Evolutionary conservation across 2,888 invertebrate genomes (phyloP), one percentile per base, ranked within the genome.

Genomic region (Apomyelois bistriatella): DNA sequence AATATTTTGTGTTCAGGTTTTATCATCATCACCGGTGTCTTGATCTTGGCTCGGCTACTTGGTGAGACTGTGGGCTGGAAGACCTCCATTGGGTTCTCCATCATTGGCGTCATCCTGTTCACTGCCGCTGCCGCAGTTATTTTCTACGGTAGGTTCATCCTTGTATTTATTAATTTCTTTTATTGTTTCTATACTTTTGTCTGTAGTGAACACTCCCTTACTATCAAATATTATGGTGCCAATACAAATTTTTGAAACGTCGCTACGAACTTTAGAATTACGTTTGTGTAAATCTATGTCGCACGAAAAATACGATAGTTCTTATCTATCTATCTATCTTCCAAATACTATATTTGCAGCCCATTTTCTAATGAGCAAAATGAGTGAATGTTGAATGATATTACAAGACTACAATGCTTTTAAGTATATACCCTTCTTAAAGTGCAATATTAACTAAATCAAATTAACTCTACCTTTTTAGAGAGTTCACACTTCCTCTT

Each of bases 121-220:
- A 81, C 94, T 3, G 91, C 94, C 0, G 92, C 94, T 0, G 94
- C 93, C 30, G 92, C 92, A 58, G 86, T 95, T 53, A 91, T 94
- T 52, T 91, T 94, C 57, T 90, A 90, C 70, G 91, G 91, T 90
- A 66, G 38, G 30, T 30, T 37, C 37, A 16, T 8, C 16, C 16
- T 16, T 38, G 13, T 38, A 15, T 15, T 22, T 38, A 2, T 38
- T 7, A 15, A 40, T 40, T 13, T 6, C 4, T n/a, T 13, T 4
- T 7, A 6, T n/a, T 36, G 1, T 36, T 36, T 36, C 4, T 4
- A 15, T 13, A 15, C 5, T 38, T 32, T 3, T 32, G 22, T 22
- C 22, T 5, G 22, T 22, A 22, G 22, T 32, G 4, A 6, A 7
- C 1, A 32, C 1, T 32, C 3, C 10, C 32, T 32, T 3, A 2